phyloP scores from a whole-genome alignment of 2,113 vertebrate species.

The Isichthys henryi region DNA sequence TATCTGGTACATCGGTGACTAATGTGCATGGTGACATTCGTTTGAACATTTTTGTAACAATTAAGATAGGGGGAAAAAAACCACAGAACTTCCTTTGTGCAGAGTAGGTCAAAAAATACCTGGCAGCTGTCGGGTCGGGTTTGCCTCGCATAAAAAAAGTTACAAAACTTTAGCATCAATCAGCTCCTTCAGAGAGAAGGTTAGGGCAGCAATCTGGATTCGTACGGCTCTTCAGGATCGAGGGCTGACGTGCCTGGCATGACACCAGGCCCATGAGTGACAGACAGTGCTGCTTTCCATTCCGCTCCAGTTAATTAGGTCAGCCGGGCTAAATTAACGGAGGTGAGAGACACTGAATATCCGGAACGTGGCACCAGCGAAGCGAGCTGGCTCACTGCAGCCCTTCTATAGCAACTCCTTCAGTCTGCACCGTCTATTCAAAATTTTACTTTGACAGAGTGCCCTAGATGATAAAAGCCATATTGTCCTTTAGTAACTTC shows the following conservation, averaged over 20 bases:
- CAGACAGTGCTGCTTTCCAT: background rate
- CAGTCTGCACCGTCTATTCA: background rate
- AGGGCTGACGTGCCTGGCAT: background rate
- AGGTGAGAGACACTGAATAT: conserved; percentile 5
- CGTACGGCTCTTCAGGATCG: background rate
- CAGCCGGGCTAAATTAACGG: conserved; percentile 1
- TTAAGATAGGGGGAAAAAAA: background rate
- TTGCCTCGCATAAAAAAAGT: background rate
- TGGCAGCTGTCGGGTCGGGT: background rate
- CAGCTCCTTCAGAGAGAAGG: background rate
- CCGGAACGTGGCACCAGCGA: background rate
- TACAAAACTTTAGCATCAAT: background rate
- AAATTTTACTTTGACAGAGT: background rate
- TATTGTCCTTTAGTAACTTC: background rate
- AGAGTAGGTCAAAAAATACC: background rate
- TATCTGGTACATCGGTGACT: background rate
- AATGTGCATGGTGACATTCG: background rate
- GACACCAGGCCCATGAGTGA: background rate
- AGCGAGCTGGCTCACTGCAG: background rate
- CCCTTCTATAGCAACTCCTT: background rate
- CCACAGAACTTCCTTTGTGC: background rate
- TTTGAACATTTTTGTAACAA: background rate
- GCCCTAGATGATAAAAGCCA: background rate
- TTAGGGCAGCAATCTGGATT: background rate
- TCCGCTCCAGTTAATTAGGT: background rate